phyloP scores from a whole-genome alignment of 2,797 vertebrate species.

The Pseudochaenichthys georgianus region DNA sequence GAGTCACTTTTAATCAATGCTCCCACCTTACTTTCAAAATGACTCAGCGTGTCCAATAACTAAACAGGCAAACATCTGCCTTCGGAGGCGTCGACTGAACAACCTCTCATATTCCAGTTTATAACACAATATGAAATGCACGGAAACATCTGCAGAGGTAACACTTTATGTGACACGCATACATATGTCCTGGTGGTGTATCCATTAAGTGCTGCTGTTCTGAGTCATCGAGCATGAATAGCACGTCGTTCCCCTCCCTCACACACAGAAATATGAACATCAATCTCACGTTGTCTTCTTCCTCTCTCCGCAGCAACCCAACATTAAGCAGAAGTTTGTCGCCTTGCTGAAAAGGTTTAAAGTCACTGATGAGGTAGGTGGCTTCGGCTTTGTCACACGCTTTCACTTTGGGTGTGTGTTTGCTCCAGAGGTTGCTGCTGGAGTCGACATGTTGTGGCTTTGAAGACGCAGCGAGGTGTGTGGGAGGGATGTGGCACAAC shows the following conservation, averaged over 20 bases:
- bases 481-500: slow-evolving; percentile 52
- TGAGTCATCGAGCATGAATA: background rate
- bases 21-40: background rate
- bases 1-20: background rate
- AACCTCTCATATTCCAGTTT: slow-evolving; percentile 8
- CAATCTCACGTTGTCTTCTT: slow-evolving; percentile 10
- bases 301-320: slow-evolving; percentile 87
- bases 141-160: background rate
- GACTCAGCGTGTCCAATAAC: slow-evolving; percentile 11
- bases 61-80: slow-evolving; percentile 10
- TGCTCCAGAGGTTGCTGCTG: background rate
- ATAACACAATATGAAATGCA: background rate
- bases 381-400: background rate
- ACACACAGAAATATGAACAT: background rate
- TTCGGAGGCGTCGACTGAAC: background rate
- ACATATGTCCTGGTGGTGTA: slow-evolving; percentile 10
- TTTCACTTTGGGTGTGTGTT: background rate
- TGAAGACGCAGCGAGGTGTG: slow-evolving; percentile 25
- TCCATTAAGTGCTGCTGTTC: slow-evolving; percentile 40
- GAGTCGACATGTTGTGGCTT: slow-evolving; percentile 2
- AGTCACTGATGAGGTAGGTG: slow-evolving; percentile 94
- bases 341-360: slow-evolving; percentile 96
- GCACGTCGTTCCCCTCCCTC: background rate
- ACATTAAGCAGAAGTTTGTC: slow-evolving; percentile 99
- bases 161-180: slow-evolving; percentile 1